phyloP scores from a whole-genome alignment of 2,797 vertebrate species.

The Capromys pilorides region DNA sequence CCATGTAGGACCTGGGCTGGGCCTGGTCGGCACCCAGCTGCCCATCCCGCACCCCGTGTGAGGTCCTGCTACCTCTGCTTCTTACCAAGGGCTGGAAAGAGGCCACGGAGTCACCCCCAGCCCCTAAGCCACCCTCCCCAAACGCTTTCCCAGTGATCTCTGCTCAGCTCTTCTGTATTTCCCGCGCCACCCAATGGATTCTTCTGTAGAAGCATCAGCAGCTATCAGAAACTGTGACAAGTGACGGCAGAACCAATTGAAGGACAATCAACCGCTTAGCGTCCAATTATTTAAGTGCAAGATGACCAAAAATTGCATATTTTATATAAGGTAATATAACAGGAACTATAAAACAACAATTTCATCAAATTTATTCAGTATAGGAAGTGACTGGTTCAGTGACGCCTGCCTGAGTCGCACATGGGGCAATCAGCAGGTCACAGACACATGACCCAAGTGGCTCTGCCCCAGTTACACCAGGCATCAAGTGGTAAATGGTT shows the following conservation, averaged over 20 bases:
- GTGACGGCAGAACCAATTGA: neutral
- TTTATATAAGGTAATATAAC: neutral
- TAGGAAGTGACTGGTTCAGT: neutral
- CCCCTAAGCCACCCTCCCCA: neutral
- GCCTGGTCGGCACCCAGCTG: neutral
- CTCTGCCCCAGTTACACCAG: too few relatives aligned
- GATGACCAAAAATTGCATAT: neutral
- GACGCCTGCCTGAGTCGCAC: neutral
- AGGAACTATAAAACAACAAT: neutral
- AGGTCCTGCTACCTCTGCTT: neutral
- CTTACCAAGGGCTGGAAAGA: neutral
- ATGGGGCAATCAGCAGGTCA: neutral
- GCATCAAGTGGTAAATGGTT: neutral
- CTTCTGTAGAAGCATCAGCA: neutral
- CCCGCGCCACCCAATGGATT: neutral
- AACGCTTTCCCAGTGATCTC: neutral
- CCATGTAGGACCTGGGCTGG: rapidly evolving
- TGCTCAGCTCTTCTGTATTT: neutral
- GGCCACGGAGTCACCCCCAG: neutral
- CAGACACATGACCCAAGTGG: neutral
- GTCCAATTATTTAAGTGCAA: neutral
- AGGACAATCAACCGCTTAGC: neutral
- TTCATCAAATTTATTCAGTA: neutral
- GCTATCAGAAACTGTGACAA: neutral
- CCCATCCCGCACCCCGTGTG: neutral